Evolutionary conservation across 2,113 vertebrate species (phyloP), one percentile per base, ranked within the genome.

Genomic region (Meriones unguiculatus): DNA sequence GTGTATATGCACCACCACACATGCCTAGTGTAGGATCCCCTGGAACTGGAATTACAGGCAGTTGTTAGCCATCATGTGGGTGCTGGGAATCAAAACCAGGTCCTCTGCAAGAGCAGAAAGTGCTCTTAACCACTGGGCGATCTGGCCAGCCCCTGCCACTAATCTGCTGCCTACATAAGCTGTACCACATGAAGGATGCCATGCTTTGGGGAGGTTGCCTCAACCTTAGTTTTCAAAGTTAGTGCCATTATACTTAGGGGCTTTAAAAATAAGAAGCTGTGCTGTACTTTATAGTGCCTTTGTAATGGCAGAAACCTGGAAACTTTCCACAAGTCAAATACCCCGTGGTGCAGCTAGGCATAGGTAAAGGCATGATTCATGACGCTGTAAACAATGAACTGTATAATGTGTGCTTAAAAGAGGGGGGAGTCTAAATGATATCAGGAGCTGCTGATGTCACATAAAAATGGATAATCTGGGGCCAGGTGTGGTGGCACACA

Each of bases 241-340:
- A 93, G 86, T 89, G 11, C 82, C 72, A 64, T 67, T 62, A 86
- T 82, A 32, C 62, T 84, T 35, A 90, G 50, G 86, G 81, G 22
- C 17, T 17, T 75, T 85, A 38, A 30, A 65, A 93, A 32, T 90
- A 59, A 57, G 41, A 5, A 46, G 73, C 2, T 75, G 35, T 75
- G 2, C 22, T 46, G 25, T 41, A 25, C 38, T 75, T 75, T 75
- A 13, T 46, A 75, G 46, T 87, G 52, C 25, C 62, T 76, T 90
- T 85, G 12, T 84, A 96, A 46, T 20, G 67, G 88, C 54, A 92
- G n/a, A 96, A 92, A 87, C 15, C 30, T 92, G 73, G 38, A 82
- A 46, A 84, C 22, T 46, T 80, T 77, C 72, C 25, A 41, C 69
- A 12, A 41, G 30, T 90, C 41, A 72, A 85, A 54, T 59, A 91